Conservation (phyloP, 1,140 invertebrate species). For the Drosophila pseudoananassae region DNA sequence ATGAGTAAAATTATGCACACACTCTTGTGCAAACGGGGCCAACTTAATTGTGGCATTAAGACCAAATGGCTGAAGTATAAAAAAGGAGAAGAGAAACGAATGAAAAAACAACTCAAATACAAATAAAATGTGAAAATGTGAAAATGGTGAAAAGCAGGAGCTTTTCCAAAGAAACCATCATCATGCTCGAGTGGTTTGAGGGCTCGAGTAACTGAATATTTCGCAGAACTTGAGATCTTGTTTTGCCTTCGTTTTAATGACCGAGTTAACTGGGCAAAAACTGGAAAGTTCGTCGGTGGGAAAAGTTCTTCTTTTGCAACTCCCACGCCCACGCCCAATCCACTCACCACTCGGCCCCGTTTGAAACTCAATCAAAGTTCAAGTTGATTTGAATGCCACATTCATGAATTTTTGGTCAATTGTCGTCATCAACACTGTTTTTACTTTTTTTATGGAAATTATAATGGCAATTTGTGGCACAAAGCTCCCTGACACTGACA, state of each 20-base stretch:
- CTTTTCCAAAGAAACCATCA: constrained; percentile 7
- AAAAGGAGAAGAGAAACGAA: constrained; percentile 5
- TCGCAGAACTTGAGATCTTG: constrained; percentile 2
- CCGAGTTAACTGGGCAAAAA: constrained; percentile 38
- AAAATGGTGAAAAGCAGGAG: not conserved
- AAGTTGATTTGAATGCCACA: constrained; percentile 5
- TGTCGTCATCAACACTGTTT: not conserved
- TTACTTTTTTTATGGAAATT: not conserved
- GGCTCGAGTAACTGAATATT: not conserved
- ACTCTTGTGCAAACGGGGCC: constrained; percentile 2
- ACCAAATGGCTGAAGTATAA: constrained; percentile 1
- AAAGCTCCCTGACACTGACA: not conserved
- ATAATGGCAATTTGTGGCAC: constrained; percentile 9
- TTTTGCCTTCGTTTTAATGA: constrained; percentile 22
- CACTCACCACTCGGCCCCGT: not conserved
- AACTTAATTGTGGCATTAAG: constrained; percentile 16
- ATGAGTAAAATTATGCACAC: constrained; percentile 25
- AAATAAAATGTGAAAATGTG: constrained; percentile 7
- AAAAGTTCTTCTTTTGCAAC: not conserved
- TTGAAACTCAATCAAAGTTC: constrained; percentile 4
- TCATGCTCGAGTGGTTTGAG: constrained; percentile 1
- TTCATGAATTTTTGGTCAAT: not conserved
- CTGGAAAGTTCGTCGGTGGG: not conserved
- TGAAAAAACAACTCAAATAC: not conserved
- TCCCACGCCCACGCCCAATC: too few species aligned